phyloP scores from a whole-genome alignment of 2,113 vertebrate genomes.

The Callithrix jacchus region DNA sequence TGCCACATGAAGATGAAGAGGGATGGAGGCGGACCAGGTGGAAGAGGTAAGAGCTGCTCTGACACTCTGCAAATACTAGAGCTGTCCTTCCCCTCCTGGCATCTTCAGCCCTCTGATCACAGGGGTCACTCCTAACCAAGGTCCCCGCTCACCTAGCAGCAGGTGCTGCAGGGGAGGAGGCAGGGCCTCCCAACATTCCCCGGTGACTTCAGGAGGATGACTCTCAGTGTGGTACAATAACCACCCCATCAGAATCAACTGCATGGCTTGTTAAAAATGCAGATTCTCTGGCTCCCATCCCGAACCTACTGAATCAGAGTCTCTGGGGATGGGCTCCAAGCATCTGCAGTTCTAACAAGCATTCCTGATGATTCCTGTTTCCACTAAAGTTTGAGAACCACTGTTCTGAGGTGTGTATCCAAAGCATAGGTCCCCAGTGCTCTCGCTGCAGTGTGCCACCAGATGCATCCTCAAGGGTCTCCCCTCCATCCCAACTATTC shows the following conservation, averaged over 20 bases:
- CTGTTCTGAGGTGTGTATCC: background rate
- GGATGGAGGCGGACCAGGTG: background rate
- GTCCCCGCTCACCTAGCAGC: background rate
- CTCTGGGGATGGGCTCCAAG: too few relatives aligned
- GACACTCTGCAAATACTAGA: background rate
- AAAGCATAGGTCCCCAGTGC: background rate
- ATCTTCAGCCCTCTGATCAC: background rate
- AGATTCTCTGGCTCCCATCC: background rate
- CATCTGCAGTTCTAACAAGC: background rate
- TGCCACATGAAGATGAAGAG: background rate
- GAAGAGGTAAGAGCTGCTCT: background rate
- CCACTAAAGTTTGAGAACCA: background rate
- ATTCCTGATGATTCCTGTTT: background rate
- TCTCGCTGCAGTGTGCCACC: background rate
- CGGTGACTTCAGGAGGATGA: background rate
- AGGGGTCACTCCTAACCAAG: background rate
- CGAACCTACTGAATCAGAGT: background rate
- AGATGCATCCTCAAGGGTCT: background rate
- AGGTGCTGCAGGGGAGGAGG: background rate
- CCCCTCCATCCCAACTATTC: background rate
- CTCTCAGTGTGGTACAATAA: background rate
- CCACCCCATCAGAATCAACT: background rate
- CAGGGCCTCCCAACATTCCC: background rate
- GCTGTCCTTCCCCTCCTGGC: background rate
- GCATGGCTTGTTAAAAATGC: background rate